These are phyloP conservation scores for Rosalia funebris DNA, from an alignment of 2,888 invertebrate genomes.

Conservation along the genomic window DNA sequence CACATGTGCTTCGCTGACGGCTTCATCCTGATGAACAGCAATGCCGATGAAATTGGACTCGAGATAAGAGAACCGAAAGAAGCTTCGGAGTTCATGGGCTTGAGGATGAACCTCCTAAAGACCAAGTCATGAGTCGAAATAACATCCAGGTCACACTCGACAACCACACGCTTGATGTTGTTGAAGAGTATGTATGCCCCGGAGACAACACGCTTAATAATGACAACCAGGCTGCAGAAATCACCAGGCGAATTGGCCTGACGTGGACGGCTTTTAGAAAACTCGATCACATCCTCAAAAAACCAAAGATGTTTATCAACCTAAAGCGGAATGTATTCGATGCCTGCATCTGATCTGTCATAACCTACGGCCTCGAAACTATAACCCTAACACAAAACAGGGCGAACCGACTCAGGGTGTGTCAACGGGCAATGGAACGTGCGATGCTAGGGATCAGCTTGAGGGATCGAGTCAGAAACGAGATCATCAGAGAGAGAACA, in stretches of 20 bases:
- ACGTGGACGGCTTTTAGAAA: slow-evolving; percentile 17
- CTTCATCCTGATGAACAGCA: background rate
- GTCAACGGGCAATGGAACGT: background rate
- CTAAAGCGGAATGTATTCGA: slow-evolving; percentile 8
- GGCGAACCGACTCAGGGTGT: background rate
- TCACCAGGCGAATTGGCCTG: slow-evolving; percentile 3
- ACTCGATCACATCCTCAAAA: slow-evolving; percentile 15
- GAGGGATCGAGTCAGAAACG: slow-evolving; percentile 7
- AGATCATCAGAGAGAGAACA: background rate
- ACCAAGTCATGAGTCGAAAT: background rate
- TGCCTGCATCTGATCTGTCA: background rate
- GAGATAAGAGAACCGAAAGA: background rate
- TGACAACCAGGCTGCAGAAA: slow-evolving; percentile 14
- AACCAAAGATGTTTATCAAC: slow-evolving; percentile 7
- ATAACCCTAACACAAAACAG: slow-evolving; percentile 3
- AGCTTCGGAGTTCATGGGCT: background rate
- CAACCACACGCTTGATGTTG: background rate
- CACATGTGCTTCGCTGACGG: background rate
- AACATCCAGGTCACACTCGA: slow-evolving; percentile 1
- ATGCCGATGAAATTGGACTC: background rate
- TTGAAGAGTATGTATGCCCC: background rate
- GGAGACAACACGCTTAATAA: slow-evolving; percentile 11
- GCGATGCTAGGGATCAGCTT: background rate
- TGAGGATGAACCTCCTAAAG: background rate
- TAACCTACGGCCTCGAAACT: background rate